Base-by-base conservation (phyloP, 1,140 invertebrate genomes). In the Choristoneura fumiferana region DNA sequence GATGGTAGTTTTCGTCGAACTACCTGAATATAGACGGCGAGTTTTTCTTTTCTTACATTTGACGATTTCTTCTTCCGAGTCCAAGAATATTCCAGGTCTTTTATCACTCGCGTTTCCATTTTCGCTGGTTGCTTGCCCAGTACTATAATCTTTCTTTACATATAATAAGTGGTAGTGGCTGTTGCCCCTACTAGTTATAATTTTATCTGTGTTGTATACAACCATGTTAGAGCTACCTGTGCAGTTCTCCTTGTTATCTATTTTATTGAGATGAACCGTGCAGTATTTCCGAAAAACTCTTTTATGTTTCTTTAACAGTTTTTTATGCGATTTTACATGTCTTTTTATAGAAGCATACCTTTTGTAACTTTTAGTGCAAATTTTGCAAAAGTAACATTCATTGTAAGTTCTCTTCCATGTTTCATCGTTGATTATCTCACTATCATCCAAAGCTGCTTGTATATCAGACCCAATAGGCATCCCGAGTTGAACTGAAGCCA, bases 41-140 rank as follows among this genome's bases (percentile, higher is more conserved):
- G 18, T 49, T 49, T 49, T 49, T n/a, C 43, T 49, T 49, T 49
- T 49, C 43, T 49, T 49, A 12, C 17, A n/a, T 49, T 49, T 49
- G 8, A 49, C 12, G 12, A 49, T 49, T 49, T 33, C 17, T n/a
- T 49, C 43, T 6, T 49, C 18, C 8, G 43, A 49, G 10, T 49
- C n/a, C 8, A 18, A 22, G 1, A 5, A 49, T 29, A 33, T n/a
- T 12, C 10, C n/a, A 4, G 9, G 4, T 6, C 22, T 49, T n/a
- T 49, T 49, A 22, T 10, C 43, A 8, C 15, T n/a, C 5, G 22
- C 4, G 12, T 49, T 49, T n/a, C 29, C 18, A 5, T 29, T 49
- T 29, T 22, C 43, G 17, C 12, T n/a, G 1, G 18, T 13, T 12
- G 1, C n/a, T 6, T 45, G 9, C 4, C 10, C n/a, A 18, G 14